phyloP scores from a whole-genome alignment of 2,888 invertebrate genomes.

The Drosophila nr. medialis region DNA sequence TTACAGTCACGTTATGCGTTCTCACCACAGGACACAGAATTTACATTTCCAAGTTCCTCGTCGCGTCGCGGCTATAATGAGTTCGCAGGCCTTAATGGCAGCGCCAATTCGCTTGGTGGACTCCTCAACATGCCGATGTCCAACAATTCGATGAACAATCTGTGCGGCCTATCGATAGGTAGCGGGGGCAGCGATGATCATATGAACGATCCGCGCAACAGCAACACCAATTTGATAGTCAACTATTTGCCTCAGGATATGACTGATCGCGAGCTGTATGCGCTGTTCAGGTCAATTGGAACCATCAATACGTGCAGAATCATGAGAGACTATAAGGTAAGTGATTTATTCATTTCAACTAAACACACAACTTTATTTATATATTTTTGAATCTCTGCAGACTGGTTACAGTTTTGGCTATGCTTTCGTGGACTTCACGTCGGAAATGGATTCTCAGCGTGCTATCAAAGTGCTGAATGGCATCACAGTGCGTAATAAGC shows the following conservation, averaged over 20 bases:
- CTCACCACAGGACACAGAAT: slow-evolving; percentile 85
- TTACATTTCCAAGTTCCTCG: slow-evolving; percentile 84
- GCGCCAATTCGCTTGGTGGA: slow-evolving; percentile 67
- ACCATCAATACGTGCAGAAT: slow-evolving; percentile 95
- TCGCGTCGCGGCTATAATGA: slow-evolving; percentile 84
- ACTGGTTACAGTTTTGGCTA: slow-evolving; percentile 98
- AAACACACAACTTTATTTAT: not conserved
- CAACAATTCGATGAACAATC: slow-evolving; percentile 74
- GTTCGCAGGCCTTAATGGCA: slow-evolving; percentile 78
- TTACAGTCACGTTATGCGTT: slow-evolving; percentile 86
- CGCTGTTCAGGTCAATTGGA: slow-evolving; percentile 94
- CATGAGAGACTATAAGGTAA: slow-evolving; percentile 94
- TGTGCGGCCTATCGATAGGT: slow-evolving; percentile 71
- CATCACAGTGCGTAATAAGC: slow-evolving; percentile 94
- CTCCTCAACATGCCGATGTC: slow-evolving; percentile 76
- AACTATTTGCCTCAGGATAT: slow-evolving; percentile 98
- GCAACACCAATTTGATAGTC: slow-evolving; percentile 94
- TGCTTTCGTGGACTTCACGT: slow-evolving; percentile 96
- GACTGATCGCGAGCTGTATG: slow-evolving; percentile 95
- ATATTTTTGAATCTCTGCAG: slow-evolving; percentile 81
- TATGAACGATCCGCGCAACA: slow-evolving; percentile 63
- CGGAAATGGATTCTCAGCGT: slow-evolving; percentile 92
- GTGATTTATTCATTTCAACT: slow-evolving; percentile 15
- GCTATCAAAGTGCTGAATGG: slow-evolving; percentile 96
- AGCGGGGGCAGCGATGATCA: slow-evolving; percentile 78